Conservation (phyloP, 2,113 vertebrate genomes). For the Rhinoderma darwinii region DNA sequence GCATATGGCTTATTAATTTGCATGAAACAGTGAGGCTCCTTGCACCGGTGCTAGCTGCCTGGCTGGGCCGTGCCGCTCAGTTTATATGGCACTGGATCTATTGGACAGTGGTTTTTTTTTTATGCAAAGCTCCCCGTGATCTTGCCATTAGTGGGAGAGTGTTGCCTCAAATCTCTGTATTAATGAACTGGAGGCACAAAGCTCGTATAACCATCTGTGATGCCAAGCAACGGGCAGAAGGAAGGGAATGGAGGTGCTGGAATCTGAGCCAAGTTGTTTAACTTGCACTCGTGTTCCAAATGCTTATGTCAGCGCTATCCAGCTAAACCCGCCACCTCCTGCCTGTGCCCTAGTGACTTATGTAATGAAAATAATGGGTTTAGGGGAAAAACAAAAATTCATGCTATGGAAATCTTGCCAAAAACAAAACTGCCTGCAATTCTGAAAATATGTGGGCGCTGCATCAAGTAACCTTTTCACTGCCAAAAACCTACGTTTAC, state of each 20-base stretch:
- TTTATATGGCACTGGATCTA: slow-evolving; percentile 25
- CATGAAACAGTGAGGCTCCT: background rate
- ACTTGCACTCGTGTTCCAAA: slow-evolving; percentile 48
- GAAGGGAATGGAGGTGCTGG: slow-evolving; percentile 43
- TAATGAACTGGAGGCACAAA: slow-evolving; percentile 49
- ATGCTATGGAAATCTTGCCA: background rate
- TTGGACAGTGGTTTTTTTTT: slow-evolving; percentile 24
- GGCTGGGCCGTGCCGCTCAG: slow-evolving; percentile 5
- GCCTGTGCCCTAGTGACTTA: slow-evolving; percentile 46
- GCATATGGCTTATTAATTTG: slow-evolving; percentile 50
- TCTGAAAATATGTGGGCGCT: background rate
- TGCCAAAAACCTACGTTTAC: background rate
- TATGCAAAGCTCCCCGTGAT: slow-evolving; percentile 1
- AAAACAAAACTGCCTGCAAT: slow-evolving; percentile 16
- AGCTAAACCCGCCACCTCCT: slow-evolving; percentile 27
- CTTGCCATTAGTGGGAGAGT: background rate
- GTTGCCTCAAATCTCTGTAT: slow-evolving; percentile 41
- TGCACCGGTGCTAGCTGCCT: background rate
- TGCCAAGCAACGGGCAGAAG: slow-evolving; percentile 39
- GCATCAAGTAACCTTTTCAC: slow-evolving; percentile 31
- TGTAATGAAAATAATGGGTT: slow-evolving; percentile 41
- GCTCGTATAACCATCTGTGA: slow-evolving; percentile 52
- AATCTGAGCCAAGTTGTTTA: slow-evolving; percentile 54
- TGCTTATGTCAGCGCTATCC: slow-evolving; percentile 50
- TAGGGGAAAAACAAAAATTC: slow-evolving; percentile 12